Evolutionary conservation across 2,888 invertebrate species (phyloP), one percentile per base, ranked within the genome.

Genomic region (Elysia crispata): DNA sequence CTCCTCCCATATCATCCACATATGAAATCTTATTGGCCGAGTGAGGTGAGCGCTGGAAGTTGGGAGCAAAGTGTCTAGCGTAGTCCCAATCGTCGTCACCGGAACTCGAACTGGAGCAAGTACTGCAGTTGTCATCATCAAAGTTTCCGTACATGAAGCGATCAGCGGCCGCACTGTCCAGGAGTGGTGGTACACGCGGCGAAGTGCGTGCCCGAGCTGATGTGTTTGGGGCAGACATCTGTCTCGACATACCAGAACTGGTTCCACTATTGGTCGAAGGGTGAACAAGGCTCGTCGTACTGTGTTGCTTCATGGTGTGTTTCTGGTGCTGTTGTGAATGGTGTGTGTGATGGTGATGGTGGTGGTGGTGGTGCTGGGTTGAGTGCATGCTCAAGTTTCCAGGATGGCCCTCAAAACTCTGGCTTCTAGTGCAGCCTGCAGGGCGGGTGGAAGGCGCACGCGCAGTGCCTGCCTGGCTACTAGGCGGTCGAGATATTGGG

Each of bases 21-120:
- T 97, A 98, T 15, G 97, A 96, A 88, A 97, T 97, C 67, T 83
- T 83, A 62, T 20, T 97, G 96, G 62, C 97, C 81, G 96, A 94
- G 86, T 96, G 93, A 62, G 96, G 95, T 3, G 97, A 97, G 87
- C 97, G 93, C 30, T 78, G 69, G 30, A 57, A 70, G 23, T 78
- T 54, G 3, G 41, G 41, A 11, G 41, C 41, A 6, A 60, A 60
- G 79, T 92, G 91, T 77, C 92, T 91, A 84, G 97, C 96, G 83
- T 96, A 95, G 92, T 97, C 97, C 84, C 97, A 97, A 74, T 91
- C 91, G 76, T 97, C 97, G 23, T 96, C 96, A 33, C 96, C 97
- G 86, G 94, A 94, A 64, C 90, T 91, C 81, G 90, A 90, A 33
- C 93, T 93, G 85, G 97, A 97, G 20, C 97, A 97, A 62, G 97